phyloP scores from a whole-genome alignment of 2,113 vertebrate genomes.

The Seriola aureovittata region DNA sequence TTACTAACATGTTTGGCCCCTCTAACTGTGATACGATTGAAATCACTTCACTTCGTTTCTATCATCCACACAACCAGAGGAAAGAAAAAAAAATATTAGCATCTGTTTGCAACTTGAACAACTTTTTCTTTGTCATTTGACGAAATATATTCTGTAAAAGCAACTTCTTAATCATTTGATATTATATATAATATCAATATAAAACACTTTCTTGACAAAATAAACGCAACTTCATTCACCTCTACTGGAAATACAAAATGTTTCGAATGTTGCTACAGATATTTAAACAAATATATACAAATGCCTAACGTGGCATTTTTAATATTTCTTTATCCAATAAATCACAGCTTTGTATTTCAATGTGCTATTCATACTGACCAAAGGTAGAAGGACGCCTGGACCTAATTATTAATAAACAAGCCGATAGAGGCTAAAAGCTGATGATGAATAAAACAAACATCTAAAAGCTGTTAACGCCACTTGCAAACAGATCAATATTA shows the following conservation, averaged over 20 bases:
- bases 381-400: conserved; percentile 1
- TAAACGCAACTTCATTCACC: not conserved
- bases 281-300: not conserved
- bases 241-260: not conserved
- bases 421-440: conserved; percentile 3
- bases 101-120: not conserved
- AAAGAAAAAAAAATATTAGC: not conserved
- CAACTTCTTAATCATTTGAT: not conserved
- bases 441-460: conserved; percentile 46
- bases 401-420: conserved; percentile 45
- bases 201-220: not conserved
- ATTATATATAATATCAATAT: not conserved
- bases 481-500: conserved; percentile 30
- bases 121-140: not conserved
- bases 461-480: conserved; percentile 17
- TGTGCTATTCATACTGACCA: not conserved
- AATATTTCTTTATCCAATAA: conserved; percentile 15
- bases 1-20: conserved; percentile 2
- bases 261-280: not conserved
- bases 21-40: conserved; percentile 10
- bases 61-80: not conserved
- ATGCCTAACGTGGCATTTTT: not conserved
- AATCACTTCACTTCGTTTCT: conserved; percentile 23
- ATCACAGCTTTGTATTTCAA: not conserved
- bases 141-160: not conserved